Evolutionary conservation across 2,113 vertebrate species (phyloP), one percentile per base, ranked within the genome.

Genomic region (Lepisosteus osseus): DNA sequence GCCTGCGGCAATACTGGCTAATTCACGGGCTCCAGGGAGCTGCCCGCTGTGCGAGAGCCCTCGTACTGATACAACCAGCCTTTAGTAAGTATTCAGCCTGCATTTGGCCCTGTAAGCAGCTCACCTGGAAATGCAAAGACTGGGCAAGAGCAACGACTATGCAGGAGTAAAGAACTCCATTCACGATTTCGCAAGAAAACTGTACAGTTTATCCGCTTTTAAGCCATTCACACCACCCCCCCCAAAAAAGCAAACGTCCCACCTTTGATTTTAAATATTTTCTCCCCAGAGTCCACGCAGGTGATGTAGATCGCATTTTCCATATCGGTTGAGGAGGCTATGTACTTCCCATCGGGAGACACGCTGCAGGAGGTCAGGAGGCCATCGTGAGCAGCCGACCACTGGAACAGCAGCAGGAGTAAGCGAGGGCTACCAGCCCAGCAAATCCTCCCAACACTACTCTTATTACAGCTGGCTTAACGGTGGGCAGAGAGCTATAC

Each of bases 351-450:
- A 4, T 92, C 89, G 2, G 71, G 73, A 6, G 93, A 93, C 61
- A 87, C 74, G 74, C 82, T 85, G 70, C 91, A 92, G 51, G 91
- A 93, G 7, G 86, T 88, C 54, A 93, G 57, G 59, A 91, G 75
- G 40, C 84, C 85, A 1, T 86, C 84, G 1, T 85, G 80, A 4
- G 65, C 44, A 7, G 78, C 69, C 54, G 83, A 78, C 92, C 91
- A 94, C 90, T 92, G 78, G 6, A 82, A 71, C 13, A 59, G 74
- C 29, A 61, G 70, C 42, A 74, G 57, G 57, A 17, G 68, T 14
- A 62, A 55, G 42, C 54, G 71, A n/a, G 17, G 29, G 29, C 29
- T 1, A 29, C 29, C 29, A 29, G 29, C 29, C 29, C 29, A 29
- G 29, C 29, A 29, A 29, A 29, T 29, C 29, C 29, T 29, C 29